phyloP scores from a whole-genome alignment of 2,113 vertebrate species.

The Sciurus niger region DNA sequence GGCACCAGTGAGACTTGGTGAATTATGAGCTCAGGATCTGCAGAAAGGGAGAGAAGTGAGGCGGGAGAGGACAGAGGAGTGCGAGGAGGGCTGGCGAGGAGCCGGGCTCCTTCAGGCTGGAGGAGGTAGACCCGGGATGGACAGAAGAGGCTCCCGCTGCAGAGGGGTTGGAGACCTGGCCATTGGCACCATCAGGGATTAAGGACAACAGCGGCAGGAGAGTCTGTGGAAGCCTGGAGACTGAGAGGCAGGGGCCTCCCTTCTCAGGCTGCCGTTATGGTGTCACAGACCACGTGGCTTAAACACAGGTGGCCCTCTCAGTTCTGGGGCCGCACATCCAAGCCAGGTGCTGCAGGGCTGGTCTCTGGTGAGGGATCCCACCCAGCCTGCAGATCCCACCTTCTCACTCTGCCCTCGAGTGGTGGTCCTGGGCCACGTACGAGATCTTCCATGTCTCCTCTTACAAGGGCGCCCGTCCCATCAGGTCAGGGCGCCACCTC shows the following conservation, averaged over 20 bases:
- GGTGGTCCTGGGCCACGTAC: background rate
- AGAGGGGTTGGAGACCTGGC: background rate
- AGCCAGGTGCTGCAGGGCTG: too few relatives aligned
- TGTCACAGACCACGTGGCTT: accelerated
- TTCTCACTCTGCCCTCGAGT: accelerated
- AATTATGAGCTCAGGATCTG: background rate
- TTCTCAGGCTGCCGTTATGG: too few relatives aligned
- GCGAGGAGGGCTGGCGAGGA: too few relatives aligned
- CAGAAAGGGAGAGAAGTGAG: background rate
- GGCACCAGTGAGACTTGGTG: background rate
- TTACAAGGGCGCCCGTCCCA: background rate
- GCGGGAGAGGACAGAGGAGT: background rate
- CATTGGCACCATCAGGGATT: accelerated
- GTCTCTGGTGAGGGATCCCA: background rate
- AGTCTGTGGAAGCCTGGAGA: too few relatives aligned
- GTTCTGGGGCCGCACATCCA: background rate
- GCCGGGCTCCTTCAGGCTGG: too few relatives aligned
- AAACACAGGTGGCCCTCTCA: background rate
- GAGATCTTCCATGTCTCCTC: too few relatives aligned
- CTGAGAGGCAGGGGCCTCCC: background rate
- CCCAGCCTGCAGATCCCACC: background rate
- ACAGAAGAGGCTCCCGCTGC: background rate
- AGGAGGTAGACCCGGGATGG: background rate
- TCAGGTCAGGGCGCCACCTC: too few relatives aligned
- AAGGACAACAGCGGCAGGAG: too few relatives aligned